A percentile compares a stretch with the other conserved stretches of the same genome.
Evolutionary conservation across 2,797 vertebrate species (phyloP).

Genomic region (Fistularia tabacaria): DNA sequence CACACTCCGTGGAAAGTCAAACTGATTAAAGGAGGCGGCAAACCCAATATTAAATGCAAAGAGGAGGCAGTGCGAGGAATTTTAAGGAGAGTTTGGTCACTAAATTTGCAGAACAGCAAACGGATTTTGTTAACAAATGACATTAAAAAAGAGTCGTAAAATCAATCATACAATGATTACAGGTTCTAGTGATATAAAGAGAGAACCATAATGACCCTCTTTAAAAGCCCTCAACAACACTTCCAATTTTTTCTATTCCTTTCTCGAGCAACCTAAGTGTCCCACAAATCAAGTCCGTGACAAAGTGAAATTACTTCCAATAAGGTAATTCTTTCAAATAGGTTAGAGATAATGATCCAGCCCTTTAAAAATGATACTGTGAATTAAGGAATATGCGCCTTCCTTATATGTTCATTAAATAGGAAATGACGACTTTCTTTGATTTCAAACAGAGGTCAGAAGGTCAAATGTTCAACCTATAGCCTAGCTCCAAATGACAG

Average conservation of each 20-base stretch:
- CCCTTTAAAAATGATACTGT: neutral
- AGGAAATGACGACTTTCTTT: slow-evolving; percentile 31
- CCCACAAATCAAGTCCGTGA: slow-evolving; percentile 58
- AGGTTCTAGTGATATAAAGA: slow-evolving; percentile 55
- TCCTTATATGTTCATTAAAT: neutral
- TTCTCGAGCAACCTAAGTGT: slow-evolving; percentile 30
- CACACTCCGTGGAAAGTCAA: slow-evolving; percentile 69
- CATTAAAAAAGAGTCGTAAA: slow-evolving; percentile 61
- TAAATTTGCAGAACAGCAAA: slow-evolving; percentile 30
- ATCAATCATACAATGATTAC: slow-evolving; percentile 72
- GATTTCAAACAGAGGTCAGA: slow-evolving; percentile 44
- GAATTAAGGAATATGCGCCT: neutral
- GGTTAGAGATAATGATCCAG: no score
- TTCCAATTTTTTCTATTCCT: slow-evolving; percentile 25
- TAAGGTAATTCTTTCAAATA: no score
- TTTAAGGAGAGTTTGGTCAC: slow-evolving; percentile 46
- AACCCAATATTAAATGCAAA: slow-evolving; percentile 21
- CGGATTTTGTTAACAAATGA: slow-evolving; percentile 51
- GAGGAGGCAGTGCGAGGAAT: slow-evolving; percentile 28
- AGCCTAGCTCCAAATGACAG: slow-evolving; percentile 32
- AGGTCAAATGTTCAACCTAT: slow-evolving; percentile 63
- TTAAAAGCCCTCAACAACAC: slow-evolving; percentile 27
- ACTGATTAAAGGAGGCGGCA: slow-evolving; percentile 68
- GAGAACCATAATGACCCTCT: slow-evolving; percentile 30
- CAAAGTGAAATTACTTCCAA: slow-evolving; percentile 19